These are phyloP conservation scores for Strix occidentalis DNA, from an alignment of 2,797 vertebrate species.

Conservation along the genomic window DNA sequence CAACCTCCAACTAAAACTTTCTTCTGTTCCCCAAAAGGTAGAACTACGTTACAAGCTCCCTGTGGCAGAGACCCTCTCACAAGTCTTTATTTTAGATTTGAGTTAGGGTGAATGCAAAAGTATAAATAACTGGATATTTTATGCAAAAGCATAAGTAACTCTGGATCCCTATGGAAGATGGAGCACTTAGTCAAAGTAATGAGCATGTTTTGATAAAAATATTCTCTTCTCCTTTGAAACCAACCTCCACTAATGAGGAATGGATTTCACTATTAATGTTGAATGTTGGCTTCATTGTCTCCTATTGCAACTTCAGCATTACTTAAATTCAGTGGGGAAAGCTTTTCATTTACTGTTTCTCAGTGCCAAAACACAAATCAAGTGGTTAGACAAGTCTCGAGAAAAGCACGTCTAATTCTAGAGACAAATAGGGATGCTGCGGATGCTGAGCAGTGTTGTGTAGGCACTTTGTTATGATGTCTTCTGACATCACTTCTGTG, in stretches of 20 bases:
- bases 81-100: not conserved
- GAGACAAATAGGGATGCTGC: not conserved
- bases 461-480: not conserved
- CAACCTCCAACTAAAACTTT: accelerated
- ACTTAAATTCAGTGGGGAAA: not conserved
- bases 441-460: not conserved
- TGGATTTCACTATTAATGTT: not conserved
- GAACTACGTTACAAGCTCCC: not conserved
- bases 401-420: not conserved
- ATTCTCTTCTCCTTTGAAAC: not conserved
- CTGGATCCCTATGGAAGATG: not conserved
- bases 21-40: not conserved
- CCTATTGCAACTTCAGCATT: not conserved
- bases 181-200: not conserved
- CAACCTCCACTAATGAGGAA: not conserved
- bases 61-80: not conserved
- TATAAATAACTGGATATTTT: not conserved
- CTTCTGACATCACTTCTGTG: not conserved
- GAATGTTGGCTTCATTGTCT: not conserved
- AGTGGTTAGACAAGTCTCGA: not conserved
- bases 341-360: not conserved
- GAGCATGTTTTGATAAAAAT: not conserved
- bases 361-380: slow-evolving; percentile 16
- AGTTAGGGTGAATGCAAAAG: not conserved
- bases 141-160: not conserved